These are phyloP conservation scores for Drosophila niveifrons DNA, from an alignment of 2,888 invertebrate species.

Conservation along the genomic window DNA sequence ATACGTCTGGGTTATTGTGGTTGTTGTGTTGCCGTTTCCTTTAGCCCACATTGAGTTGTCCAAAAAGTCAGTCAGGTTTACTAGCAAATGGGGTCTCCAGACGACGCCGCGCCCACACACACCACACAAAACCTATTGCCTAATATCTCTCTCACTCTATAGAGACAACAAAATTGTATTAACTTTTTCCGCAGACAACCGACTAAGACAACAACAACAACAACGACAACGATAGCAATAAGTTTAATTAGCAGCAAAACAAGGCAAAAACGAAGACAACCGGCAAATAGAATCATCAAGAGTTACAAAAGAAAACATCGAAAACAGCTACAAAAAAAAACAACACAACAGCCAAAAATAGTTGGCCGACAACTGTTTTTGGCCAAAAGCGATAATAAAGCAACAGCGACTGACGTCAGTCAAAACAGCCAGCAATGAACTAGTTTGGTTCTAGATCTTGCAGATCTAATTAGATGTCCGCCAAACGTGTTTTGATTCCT, in stretches of 20 bases:
- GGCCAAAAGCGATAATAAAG: conserved; percentile 44
- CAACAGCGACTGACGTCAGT: conserved; percentile 53
- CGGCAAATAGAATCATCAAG: conserved; percentile 55
- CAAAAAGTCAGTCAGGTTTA: conserved; percentile 56
- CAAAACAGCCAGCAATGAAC: conserved; percentile 50
- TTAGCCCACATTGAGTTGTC: conserved; percentile 70
- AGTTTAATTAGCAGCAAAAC: conserved; percentile 72
- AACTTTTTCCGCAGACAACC: conserved; percentile 27
- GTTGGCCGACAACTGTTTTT: conserved; percentile 45
- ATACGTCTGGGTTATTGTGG: conserved; percentile 43
- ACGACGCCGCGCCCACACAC: conserved; percentile 63
- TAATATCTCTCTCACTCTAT: conserved; percentile 29
- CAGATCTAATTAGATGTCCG: conserved; percentile 70
- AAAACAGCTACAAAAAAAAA: conserved; percentile 36
- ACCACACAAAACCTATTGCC: background rate
- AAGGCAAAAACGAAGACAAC: conserved; percentile 54
- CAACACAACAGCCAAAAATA: conserved; percentile 46
- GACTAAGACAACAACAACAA: conserved; percentile 15
- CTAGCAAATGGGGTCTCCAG: conserved; percentile 63
- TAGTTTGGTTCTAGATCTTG: conserved; percentile 59
- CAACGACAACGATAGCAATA: conserved; percentile 39
- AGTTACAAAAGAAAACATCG: conserved; percentile 10
- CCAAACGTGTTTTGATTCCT: conserved; percentile 56
- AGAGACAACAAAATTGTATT: conserved; percentile 26
- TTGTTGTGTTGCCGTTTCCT: conserved; percentile 57